phyloP scores from a whole-genome alignment of 2,113 vertebrate species.

The Mustela lutreola region DNA sequence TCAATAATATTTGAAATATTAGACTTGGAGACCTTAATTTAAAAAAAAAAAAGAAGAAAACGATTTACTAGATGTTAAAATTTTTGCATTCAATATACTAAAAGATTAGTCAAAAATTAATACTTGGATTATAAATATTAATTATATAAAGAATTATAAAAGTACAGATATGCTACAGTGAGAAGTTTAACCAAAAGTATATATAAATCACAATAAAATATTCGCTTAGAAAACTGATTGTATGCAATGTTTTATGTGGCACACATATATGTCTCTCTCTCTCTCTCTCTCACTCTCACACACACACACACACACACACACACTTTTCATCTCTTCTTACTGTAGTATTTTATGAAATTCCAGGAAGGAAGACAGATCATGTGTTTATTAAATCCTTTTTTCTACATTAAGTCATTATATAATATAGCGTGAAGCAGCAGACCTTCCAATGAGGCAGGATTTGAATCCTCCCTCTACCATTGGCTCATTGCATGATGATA shows the following conservation, averaged over 20 bases:
- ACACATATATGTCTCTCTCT: not conserved
- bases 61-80: not conserved
- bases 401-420: not conserved
- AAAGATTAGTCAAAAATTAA: constrained; percentile 17
- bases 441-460: not conserved
- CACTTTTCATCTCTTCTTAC: not conserved
- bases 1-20: constrained; percentile 7
- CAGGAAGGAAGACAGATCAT: not conserved
- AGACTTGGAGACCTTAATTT: not conserved
- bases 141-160: constrained; percentile 25
- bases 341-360: not conserved
- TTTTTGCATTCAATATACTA: constrained; percentile 22
- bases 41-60: not conserved
- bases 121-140: constrained; percentile 36
- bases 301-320: not conserved
- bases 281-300: not conserved
- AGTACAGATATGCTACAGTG: not conserved
- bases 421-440: not conserved
- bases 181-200: not conserved
- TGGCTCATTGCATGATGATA: not conserved
- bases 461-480: not conserved
- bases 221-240: constrained; percentile 26
- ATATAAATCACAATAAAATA: constrained; percentile 58
- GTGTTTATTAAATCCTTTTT: not conserved
- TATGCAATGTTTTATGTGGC: constrained; percentile 18